Conservation (phyloP, 2,888 invertebrate species). For the Camponotus fellah region DNA sequence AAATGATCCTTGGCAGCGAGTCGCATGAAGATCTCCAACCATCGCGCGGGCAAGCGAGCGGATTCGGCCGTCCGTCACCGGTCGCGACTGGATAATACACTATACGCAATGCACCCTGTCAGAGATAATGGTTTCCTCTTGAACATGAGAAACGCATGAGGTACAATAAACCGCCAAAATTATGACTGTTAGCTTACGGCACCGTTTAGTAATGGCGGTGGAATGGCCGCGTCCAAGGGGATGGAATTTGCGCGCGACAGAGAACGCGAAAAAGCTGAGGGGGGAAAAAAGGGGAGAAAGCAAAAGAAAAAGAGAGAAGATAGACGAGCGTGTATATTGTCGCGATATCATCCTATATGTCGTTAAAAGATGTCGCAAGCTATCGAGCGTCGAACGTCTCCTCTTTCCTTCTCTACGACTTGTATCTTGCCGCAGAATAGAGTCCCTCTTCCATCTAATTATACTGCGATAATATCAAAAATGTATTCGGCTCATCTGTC, state of each 20-base stretch:
- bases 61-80: constrained; percentile 79
- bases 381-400: constrained; percentile 5
- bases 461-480: not conserved
- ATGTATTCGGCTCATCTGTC: too few species aligned
- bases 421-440: not conserved
- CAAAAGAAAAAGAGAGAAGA: constrained; percentile 2
- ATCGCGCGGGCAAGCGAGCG: constrained; percentile 65
- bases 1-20: constrained; percentile 78
- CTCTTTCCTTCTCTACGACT: not conserved
- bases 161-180: constrained; percentile 80
- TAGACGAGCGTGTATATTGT: constrained; percentile 9
- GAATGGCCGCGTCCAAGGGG: constrained; percentile 59
- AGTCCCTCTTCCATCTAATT: constrained; percentile 21
- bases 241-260: constrained; percentile 43
- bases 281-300: constrained; percentile 8
- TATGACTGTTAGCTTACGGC: constrained; percentile 76
- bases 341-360: constrained; percentile 25
- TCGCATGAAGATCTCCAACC: constrained; percentile 65
- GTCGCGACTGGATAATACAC: constrained; percentile 80
- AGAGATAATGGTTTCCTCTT: constrained; percentile 79
- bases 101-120: constrained; percentile 80
- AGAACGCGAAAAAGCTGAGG: not conserved
- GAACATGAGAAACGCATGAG: constrained; percentile 77
- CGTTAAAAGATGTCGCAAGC: not conserved
- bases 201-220: constrained; percentile 62